Percentiles rank a stretch among this genome's conserved stretches.
Evolutionary conservation across 2,888 invertebrate species (phyloP).

Genomic region (Volucella inanis): DNA sequence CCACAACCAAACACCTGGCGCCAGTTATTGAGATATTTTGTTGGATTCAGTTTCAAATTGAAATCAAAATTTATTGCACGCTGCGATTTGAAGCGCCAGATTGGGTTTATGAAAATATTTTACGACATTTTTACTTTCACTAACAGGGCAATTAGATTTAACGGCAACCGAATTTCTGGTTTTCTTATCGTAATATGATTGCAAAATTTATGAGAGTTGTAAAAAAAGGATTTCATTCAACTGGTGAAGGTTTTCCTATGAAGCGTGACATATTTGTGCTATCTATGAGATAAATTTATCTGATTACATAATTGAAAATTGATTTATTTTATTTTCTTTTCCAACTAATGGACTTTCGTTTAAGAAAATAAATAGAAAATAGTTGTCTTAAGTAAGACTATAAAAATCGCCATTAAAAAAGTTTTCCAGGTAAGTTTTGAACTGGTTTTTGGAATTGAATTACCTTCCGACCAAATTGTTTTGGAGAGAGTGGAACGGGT

Average conservation of each 20-base stretch:
- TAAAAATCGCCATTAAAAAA: too few species aligned
- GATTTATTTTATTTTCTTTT: conserved; percentile 4
- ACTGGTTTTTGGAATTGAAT: too few species aligned
- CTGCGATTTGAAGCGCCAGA: conserved; percentile 13
- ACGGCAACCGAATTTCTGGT: conserved; percentile 31
- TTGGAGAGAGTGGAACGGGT: too few species aligned
- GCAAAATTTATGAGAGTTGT: conserved; percentile 26
- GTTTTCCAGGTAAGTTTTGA: too few species aligned
- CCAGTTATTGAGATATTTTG: neutral
- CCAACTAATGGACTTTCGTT: too few species aligned
- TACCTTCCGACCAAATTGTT: too few species aligned
- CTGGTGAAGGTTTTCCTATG: conserved; percentile 6
- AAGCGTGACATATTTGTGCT: neutral
- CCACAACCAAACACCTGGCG: neutral
- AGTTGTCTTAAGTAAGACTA: too few species aligned
- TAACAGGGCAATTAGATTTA: conserved; percentile 45
- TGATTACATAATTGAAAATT: conserved; percentile 11
- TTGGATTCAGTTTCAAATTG: neutral
- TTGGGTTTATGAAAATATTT: conserved; percentile 33
- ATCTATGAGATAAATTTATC: conserved; percentile 1
- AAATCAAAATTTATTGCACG: neutral
- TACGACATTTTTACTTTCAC: conserved; percentile 40
- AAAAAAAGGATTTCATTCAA: conserved; percentile 37
- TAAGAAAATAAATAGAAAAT: too few species aligned
- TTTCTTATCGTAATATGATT: conserved; percentile 40